Percentiles rank a stretch among this genome's conserved stretches.
These are phyloP conservation scores for Bugula neritina DNA, from an alignment of 2,888 invertebrate species.

Conservation along the genomic window DNA sequence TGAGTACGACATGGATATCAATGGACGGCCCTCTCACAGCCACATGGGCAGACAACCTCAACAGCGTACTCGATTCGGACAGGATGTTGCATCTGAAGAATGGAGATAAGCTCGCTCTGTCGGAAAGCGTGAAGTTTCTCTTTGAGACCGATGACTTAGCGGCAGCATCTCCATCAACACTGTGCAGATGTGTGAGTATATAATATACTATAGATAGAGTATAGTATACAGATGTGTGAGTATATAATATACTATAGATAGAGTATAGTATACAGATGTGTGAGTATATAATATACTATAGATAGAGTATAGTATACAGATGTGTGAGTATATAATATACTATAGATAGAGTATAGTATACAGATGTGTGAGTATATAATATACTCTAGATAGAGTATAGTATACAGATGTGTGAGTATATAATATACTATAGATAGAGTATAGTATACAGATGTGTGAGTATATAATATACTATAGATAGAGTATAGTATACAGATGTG, in stretches of 20 bases:
- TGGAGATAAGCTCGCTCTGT: slow-evolving; percentile 49
- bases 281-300: not conserved
- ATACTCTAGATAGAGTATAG: not conserved
- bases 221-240: not conserved
- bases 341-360: not conserved
- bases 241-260: not conserved
- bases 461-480: not conserved
- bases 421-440: not conserved
- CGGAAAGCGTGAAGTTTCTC: slow-evolving; percentile 48
- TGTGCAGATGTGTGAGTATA: slow-evolving; percentile 36
- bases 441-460: not conserved
- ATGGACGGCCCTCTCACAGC: slow-evolving; percentile 48
- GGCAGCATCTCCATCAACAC: slow-evolving; percentile 46
- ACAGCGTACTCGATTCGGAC: slow-evolving; percentile 43
- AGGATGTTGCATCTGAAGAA: slow-evolving; percentile 48
- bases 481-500: not conserved
- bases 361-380: not conserved
- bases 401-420: not conserved
- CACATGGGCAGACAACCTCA: slow-evolving; percentile 51
- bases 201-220: too few species aligned
- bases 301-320: not conserved
- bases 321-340: not conserved
- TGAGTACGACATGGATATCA: slow-evolving; percentile 50
- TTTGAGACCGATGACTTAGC: slow-evolving; percentile 50
- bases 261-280: not conserved